Evolutionary conservation across 1,140 invertebrate genomes (phyloP).

Genomic region (Drosophila tsacasi): DNA sequence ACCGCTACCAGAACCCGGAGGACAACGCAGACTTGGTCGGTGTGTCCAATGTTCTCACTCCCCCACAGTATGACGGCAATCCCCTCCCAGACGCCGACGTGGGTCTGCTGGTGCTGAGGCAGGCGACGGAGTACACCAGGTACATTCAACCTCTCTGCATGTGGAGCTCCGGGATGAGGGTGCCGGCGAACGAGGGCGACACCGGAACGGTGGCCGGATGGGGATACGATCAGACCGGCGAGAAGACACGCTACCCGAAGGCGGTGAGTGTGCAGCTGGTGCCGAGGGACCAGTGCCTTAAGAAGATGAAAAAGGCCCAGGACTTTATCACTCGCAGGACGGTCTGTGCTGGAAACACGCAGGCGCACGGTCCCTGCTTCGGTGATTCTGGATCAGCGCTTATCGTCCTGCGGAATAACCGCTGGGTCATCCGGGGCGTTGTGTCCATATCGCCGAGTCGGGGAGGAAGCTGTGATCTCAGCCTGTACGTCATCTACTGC

Average conservation of each 20-base stretch:
- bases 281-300: slow-evolving; percentile 5
- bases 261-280: slow-evolving; percentile 17
- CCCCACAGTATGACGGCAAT: slow-evolving; percentile 3
- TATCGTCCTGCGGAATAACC: slow-evolving; percentile 23
- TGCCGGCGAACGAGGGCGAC: slow-evolving; percentile 6
- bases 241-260: slow-evolving; percentile 16
- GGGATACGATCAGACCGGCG: slow-evolving; percentile 4
- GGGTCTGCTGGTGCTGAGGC: slow-evolving; percentile 17
- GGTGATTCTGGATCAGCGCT: slow-evolving; percentile 20
- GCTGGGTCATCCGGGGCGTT: slow-evolving; percentile 12
- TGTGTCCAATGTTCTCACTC: slow-evolving; percentile 1
- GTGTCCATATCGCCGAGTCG: slow-evolving; percentile 13
- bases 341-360: slow-evolving; percentile 17
- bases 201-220: slow-evolving; percentile 9
- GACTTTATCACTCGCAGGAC: slow-evolving; percentile 15
- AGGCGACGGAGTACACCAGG: slow-evolving; percentile 7
- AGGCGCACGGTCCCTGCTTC: slow-evolving; percentile 13
- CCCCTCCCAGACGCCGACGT: slow-evolving; percentile 13
- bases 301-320: slow-evolving; percentile 18
- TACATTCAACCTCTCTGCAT: slow-evolving; percentile 20
- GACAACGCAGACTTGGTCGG: not conserved
- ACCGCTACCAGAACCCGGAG: slow-evolving; percentile 20
- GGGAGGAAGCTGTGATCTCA: slow-evolving; percentile 11
- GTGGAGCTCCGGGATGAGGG: slow-evolving; percentile 3
- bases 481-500: slow-evolving; percentile 23